These are phyloP conservation scores for Cantharis rufa DNA, from an alignment of 2,888 invertebrate species.

Conservation along the genomic window DNA sequence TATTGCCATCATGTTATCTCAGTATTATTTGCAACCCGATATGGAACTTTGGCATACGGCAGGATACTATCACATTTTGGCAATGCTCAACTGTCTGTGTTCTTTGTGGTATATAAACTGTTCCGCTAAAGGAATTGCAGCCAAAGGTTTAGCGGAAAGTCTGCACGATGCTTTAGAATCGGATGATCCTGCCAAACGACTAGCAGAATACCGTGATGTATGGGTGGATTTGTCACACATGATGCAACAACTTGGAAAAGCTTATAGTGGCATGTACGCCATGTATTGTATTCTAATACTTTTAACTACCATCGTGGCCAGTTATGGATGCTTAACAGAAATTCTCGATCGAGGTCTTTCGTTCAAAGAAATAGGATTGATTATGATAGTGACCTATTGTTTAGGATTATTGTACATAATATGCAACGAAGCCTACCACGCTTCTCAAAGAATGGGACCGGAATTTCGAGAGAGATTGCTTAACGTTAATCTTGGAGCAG, in stretches of 20 bases:
- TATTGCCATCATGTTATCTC: constrained; percentile 68
- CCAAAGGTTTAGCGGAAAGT: constrained; percentile 66
- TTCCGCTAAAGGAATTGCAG: constrained; percentile 54
- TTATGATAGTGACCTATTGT: constrained; percentile 73
- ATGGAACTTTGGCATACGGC: constrained; percentile 74
- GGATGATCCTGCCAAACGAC: constrained; percentile 65
- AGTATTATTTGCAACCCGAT: constrained; percentile 72
- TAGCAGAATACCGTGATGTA: constrained; percentile 69
- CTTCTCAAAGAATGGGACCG: constrained; percentile 63
- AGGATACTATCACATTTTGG: constrained; percentile 74
- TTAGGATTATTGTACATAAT: constrained; percentile 72
- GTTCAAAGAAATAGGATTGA: constrained; percentile 72
- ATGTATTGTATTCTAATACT: constrained; percentile 75
- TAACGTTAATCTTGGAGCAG: constrained; percentile 68
- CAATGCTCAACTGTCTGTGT: constrained; percentile 74
- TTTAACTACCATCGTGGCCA: constrained; percentile 73
- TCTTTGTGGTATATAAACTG: constrained; percentile 65
- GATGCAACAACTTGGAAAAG: constrained; percentile 77
- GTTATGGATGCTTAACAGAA: constrained; percentile 72
- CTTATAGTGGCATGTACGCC: constrained; percentile 78
- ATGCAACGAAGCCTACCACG: constrained; percentile 74
- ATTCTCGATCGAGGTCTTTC: constrained; percentile 73
- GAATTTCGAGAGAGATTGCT: constrained; percentile 64
- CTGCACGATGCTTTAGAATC: constrained; percentile 67
- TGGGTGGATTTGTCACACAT: constrained; percentile 77